phyloP scores from a whole-genome alignment of 2,113 vertebrate species.

The Phrynocephalus versicolor region DNA sequence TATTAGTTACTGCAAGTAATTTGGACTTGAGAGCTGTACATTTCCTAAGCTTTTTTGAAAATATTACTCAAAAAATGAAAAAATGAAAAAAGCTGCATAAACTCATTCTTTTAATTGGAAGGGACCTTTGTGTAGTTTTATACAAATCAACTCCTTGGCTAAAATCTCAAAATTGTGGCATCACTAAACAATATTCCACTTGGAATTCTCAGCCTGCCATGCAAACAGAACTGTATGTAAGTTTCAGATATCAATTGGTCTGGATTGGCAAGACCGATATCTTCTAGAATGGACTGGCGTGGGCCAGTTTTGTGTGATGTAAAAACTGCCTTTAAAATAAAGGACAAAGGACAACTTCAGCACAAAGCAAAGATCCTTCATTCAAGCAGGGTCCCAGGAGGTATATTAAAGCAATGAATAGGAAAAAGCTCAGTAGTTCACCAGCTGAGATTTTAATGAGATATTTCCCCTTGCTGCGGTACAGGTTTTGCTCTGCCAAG shows the following conservation, averaged over 20 bases:
- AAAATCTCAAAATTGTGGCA: neutral
- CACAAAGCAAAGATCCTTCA: constrained; percentile 74
- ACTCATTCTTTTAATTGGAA: constrained; percentile 54
- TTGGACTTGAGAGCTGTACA: too few relatives aligned
- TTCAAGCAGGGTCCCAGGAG: constrained; percentile 80
- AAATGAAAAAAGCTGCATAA: constrained; percentile 43
- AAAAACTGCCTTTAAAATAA: constrained; percentile 62
- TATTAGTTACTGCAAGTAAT: too few relatives aligned
- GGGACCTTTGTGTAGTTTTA: neutral
- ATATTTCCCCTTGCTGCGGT: constrained; percentile 80
- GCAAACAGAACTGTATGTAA: neutral
- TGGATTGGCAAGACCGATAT: neutral
- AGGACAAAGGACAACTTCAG: constrained; percentile 81
- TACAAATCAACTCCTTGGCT: neutral
- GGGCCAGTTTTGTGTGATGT: constrained; percentile 1
- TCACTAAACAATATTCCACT: neutral
- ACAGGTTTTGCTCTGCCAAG: constrained; percentile 73
- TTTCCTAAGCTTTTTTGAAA: too few relatives aligned
- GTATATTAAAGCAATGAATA: constrained; percentile 86
- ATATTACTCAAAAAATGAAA: neutral
- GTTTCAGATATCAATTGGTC: neutral
- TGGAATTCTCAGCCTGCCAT: neutral
- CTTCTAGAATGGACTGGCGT: constrained; percentile 4
- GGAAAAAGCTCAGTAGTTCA: constrained; percentile 81
- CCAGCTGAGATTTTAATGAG: constrained; percentile 88